phyloP scores from a whole-genome alignment of 2,797 vertebrate genomes.

The Aldrovandia affinis region DNA sequence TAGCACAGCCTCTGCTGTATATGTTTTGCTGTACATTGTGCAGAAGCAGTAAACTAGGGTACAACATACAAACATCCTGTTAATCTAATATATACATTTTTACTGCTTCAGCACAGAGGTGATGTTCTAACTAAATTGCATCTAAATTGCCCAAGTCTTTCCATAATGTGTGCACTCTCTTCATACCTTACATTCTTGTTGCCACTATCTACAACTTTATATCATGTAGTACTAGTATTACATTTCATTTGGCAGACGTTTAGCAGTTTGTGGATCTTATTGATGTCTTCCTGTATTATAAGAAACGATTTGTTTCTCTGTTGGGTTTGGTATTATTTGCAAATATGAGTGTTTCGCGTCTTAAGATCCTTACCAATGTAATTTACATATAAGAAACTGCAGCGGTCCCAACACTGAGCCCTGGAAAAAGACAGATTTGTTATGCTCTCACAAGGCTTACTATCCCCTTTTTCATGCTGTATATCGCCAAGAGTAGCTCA shows the following conservation, averaged over 20 bases:
- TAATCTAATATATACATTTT: too few relatives aligned
- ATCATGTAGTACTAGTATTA: background rate
- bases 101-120: background rate
- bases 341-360: background rate
- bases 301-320: background rate
- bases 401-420: background rate
- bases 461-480: background rate
- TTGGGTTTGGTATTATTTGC: background rate
- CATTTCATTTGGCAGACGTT: background rate
- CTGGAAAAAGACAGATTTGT: background rate
- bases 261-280: background rate
- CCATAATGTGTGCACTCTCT: too few relatives aligned
- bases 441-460: background rate
- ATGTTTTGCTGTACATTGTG: background rate
- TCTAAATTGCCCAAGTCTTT: background rate
- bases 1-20: background rate
- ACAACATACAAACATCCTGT: background rate
- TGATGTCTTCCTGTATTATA: background rate
- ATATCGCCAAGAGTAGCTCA: background rate
- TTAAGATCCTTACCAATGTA: background rate
- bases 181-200: background rate
- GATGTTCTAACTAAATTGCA: too few relatives aligned
- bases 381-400: background rate
- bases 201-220: background rate
- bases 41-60: background rate